Evolutionary conservation across 2,797 vertebrate species (phyloP).

Genomic region (Silurus aristotelis): DNA sequence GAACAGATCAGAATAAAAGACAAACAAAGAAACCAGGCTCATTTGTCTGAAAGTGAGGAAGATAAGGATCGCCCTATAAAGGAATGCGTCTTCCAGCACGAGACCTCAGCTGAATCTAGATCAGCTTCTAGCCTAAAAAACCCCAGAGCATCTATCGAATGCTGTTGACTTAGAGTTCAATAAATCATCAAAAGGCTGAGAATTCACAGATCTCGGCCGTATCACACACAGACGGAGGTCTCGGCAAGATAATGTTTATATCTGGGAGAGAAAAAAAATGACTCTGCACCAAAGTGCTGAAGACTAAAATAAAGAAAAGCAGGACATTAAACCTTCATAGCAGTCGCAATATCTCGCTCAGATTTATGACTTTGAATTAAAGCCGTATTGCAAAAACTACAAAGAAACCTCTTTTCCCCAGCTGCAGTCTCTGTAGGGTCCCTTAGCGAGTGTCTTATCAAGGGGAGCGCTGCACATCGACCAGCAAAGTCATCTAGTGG

Average conservation of each 20-base stretch:
- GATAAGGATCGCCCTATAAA: slow-evolving; percentile 34
- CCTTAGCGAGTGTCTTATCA: slow-evolving; percentile 56
- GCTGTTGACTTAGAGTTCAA: slow-evolving; percentile 70
- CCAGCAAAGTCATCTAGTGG: slow-evolving; percentile 68
- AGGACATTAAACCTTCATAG: slow-evolving; percentile 6
- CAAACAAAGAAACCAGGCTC: not conserved
- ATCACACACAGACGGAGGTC: slow-evolving; percentile 28
- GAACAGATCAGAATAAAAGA: not conserved
- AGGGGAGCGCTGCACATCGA: slow-evolving; percentile 60
- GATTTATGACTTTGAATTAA: slow-evolving; percentile 18
- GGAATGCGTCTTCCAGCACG: slow-evolving; percentile 51
- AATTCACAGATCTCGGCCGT: slow-evolving; percentile 55
- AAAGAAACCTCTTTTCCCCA: not conserved
- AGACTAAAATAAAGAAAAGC: not conserved
- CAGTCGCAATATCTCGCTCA: not conserved
- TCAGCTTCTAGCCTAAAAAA: slow-evolving; percentile 57
- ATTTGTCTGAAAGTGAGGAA: not conserved
- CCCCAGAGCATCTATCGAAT: slow-evolving; percentile 63
- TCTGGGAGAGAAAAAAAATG: not conserved
- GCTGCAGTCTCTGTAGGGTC: slow-evolving; percentile 1
- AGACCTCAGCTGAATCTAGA: slow-evolving; percentile 48
- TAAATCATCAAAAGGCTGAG: slow-evolving; percentile 77
- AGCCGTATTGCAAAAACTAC: slow-evolving; percentile 11
- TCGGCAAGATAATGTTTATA: slow-evolving; percentile 57
- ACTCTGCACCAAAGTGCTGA: not conserved